Evolutionary conservation across 2,888 invertebrate species (phyloP), one percentile per base, ranked within the genome.

Genomic region (Dascillus cervinus): DNA sequence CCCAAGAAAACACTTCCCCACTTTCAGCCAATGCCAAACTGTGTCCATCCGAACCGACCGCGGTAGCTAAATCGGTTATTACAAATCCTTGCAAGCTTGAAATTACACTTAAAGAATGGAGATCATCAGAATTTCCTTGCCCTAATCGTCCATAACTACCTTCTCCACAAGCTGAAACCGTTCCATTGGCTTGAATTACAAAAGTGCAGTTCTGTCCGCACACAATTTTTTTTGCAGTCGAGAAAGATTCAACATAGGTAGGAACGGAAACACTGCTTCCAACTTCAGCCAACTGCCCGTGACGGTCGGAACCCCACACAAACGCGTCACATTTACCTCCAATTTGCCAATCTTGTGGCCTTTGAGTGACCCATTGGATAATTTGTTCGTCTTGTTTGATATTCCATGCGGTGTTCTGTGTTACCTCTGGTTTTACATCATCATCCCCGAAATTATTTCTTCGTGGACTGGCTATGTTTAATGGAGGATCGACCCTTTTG

Each of bases 171-270:
- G 76, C 75, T 49, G 75, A 55, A 12, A 78, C 73, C 1, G 71
- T 71, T 2, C 78, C 77, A 55, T 73, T 73, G 1, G 71, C 67
- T 48, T 72, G 70, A 30, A 77, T 69, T 2, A 76, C 71, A 58
- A 78, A 78, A 1, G 77, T 77, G 48, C 77, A 77, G 54, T 77
- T 77, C 56, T 77, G 75, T 0, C 78, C 79, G 55, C 77, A 77
- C 10, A 77, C 60, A 13, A 78, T 71, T 61, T 75, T 71, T 38
- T 69, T 67, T 1, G 71, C 69, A 8, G 62, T 55, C 2, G 67
- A 64, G 49, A 73, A 71, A 2, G 67, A 65, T 33, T 69, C 67
- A 2, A 69, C 66, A 14, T 57, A 43, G 3, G 61, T 55, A 0
- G 71, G 70, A 3, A 57, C 52, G 3, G 64, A 63, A 2, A 62